Evolutionary conservation across 2,113 vertebrate species (phyloP), one percentile per base, ranked within the genome.

Genomic region (Vombatus ursinus): DNA sequence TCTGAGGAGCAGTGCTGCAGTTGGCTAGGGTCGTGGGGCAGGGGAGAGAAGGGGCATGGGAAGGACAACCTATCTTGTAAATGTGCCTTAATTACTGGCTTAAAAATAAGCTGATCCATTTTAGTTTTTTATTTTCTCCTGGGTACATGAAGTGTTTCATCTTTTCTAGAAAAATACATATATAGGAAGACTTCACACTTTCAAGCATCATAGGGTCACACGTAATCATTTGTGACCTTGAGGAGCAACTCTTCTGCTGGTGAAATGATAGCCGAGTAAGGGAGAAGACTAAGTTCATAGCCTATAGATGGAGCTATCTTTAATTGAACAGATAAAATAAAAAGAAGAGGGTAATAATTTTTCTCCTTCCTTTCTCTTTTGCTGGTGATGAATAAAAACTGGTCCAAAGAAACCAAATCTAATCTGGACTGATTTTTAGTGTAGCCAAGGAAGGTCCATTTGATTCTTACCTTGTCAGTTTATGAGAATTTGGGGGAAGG

Each of bases 141-240:
- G 95, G 95, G 92, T 89, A 94, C 94, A 91, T 92, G 93, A 94
- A 52, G 95, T 90, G 47, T 98, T 96, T 96, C 93, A 22, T 89
- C 96, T 95, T 25, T 68, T 48, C 92, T 90, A 12, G 94, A 94
- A 93, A 94, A 98, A 98, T 95, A 92, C 92, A 91, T 97, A 97
- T 96, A 44, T 92, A 94, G 96, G 93, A 97, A 97, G 97, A 93
- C 95, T 96, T 95, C 48, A 96, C 92, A 92, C 94, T 97, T 93
- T 91, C 92, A 94, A 53, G 96, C 97, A 97, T 98, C 97, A 52
- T 0, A 0, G 97, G 52, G 97, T 97, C 95, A 97, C 93, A 98
- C 97, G 8, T 97, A 97, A 98, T 98, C 98, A 98, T 93, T 31
- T 51, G 91, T 97, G 98, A 98, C 98, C 98, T 98, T 98, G 97